These are phyloP conservation scores for Hylaeus volcanicus DNA, from an alignment of 1,140 invertebrate genomes.

Conservation along the genomic window DNA sequence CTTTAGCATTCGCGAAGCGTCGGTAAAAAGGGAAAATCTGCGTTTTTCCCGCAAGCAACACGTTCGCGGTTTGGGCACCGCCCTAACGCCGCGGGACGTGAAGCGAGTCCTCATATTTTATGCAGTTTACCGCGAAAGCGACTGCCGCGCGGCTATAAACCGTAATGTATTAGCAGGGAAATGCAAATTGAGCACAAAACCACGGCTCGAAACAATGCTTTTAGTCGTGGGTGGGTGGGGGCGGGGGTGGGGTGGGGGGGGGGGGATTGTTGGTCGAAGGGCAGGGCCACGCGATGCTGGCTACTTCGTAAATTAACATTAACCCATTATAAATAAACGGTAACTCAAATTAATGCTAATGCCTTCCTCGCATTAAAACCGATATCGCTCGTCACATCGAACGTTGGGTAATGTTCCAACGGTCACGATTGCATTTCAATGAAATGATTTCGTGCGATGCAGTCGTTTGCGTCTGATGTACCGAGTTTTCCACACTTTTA, in stretches of 20 bases:
- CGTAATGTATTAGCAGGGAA: conserved; percentile 75
- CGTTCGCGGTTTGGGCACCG: conserved; percentile 52
- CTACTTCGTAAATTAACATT: conserved; percentile 76
- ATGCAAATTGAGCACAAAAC: conserved; percentile 76
- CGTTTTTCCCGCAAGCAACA: conserved; percentile 59
- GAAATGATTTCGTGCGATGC: neutral
- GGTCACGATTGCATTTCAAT: conserved; percentile 24
- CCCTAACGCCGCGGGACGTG: conserved; percentile 54
- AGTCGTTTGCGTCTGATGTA: conserved; percentile 25
- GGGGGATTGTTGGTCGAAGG: conserved; percentile 37
- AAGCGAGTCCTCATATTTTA: conserved; percentile 69
- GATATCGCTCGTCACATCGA: conserved; percentile 53
- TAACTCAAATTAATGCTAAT: conserved; percentile 76
- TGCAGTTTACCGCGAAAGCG: conserved; percentile 68
- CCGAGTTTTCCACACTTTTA: conserved; percentile 1
- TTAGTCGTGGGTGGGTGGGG: conserved; percentile 61
- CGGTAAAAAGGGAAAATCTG: conserved; percentile 52
- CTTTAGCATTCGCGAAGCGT: conserved; percentile 1
- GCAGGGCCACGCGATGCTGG: conserved; percentile 40
- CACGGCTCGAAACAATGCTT: conserved; percentile 74
- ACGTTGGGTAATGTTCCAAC: conserved; percentile 25
- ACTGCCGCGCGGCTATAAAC: conserved; percentile 69
- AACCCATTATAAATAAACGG: conserved; percentile 74
- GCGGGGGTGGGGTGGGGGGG: conserved; percentile 31
- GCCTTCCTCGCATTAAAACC: conserved; percentile 65